phyloP scores from a whole-genome alignment of 2,113 vertebrate species.

The Cercopithecus mona region DNA sequence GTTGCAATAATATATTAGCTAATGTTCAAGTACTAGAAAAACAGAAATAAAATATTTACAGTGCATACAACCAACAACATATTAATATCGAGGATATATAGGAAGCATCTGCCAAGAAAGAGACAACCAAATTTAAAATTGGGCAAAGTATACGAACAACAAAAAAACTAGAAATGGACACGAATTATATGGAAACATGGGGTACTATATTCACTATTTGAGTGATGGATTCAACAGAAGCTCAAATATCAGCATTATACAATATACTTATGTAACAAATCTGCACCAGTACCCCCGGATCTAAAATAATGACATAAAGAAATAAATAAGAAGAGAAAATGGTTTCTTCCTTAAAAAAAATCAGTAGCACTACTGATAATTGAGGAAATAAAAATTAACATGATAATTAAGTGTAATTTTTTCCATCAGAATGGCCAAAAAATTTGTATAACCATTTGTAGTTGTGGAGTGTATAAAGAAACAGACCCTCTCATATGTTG shows the following conservation, averaged over 20 bases:
- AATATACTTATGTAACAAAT: too few species aligned
- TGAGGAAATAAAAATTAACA: slow-evolving; percentile 1
- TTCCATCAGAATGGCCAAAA: neutral
- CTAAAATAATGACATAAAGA: too few species aligned
- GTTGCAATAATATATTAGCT: neutral
- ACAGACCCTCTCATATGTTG: neutral
- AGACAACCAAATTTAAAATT: neutral
- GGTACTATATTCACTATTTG: too few species aligned
- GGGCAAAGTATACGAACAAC: neutral
- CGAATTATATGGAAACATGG: neutral
- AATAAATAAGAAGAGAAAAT: too few species aligned
- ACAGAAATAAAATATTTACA: neutral
- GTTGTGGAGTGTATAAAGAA: neutral
- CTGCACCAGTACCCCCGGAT: too few species aligned
- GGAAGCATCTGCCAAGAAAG: neutral
- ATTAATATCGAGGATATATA: neutral
- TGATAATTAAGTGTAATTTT: neutral
- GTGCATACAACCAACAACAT: neutral
- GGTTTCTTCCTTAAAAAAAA: too few species aligned
- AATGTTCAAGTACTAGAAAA: neutral
- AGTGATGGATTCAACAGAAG: too few species aligned
- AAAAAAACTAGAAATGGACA: slow-evolving; percentile 13
- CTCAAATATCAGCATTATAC: too few species aligned
- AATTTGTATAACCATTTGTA: neutral
- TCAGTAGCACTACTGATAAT: neutral